Conservation (phyloP, 2,888 invertebrate species). For the Agrotis segetum region DNA sequence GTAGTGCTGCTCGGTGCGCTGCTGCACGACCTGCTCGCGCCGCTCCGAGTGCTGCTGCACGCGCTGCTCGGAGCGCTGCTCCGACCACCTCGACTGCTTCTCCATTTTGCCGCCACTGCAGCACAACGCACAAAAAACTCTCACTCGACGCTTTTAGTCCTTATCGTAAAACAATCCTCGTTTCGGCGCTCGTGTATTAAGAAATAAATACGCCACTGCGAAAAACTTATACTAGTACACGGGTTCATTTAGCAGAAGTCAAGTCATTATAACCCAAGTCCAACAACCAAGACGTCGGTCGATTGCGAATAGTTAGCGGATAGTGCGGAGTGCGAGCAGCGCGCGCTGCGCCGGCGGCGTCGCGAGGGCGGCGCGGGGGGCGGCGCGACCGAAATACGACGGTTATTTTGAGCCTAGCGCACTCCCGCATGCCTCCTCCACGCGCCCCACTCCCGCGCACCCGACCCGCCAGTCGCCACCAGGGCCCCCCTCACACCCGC, state of each 20-base stretch:
- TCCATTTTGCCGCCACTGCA: constrained; percentile 92
- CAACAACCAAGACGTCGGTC: constrained; percentile 97
- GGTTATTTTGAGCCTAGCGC: constrained; percentile 88
- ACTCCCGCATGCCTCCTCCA: constrained; percentile 78
- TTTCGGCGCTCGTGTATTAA: constrained; percentile 81
- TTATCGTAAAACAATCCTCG: constrained; percentile 80
- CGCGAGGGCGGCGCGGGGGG: constrained; percentile 76
- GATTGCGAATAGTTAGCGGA: constrained; percentile 97
- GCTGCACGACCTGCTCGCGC: constrained; percentile 85
- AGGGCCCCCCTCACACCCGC: constrained; percentile 60
- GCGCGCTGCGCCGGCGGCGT: constrained; percentile 79
- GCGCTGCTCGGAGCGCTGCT: constrained; percentile 87
- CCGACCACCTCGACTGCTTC: constrained; percentile 92
- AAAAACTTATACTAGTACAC: constrained; percentile 89
- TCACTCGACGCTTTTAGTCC: constrained; percentile 88
- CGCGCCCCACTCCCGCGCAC: constrained; percentile 59
- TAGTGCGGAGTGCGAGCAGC: constrained; percentile 90
- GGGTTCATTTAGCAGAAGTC: constrained; percentile 93
- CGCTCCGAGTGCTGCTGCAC: constrained; percentile 84
- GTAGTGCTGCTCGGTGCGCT: constrained; percentile 90
- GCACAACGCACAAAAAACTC: constrained; percentile 88
- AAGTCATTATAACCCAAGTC: constrained; percentile 95
- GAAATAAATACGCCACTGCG: constrained; percentile 87
- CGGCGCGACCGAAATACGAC: constrained; percentile 88
- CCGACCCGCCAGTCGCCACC: constrained; percentile 18